Percentiles rank a stretch among this genome's conserved stretches.
phyloP scores from a whole-genome alignment of 1,140 invertebrate genomes.

The Pogonomyrmex barbatus region DNA sequence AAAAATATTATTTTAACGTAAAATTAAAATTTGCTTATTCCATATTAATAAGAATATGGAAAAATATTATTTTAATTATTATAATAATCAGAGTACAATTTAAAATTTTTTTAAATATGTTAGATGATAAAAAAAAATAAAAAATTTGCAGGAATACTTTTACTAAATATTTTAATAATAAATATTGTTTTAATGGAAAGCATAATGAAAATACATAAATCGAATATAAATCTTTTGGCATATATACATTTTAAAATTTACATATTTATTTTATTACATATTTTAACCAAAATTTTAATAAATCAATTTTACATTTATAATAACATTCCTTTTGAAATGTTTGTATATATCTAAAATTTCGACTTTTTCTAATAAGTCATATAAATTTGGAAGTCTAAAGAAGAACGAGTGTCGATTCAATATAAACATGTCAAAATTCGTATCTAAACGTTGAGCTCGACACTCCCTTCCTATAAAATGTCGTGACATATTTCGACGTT shows the following conservation, averaged over 20 bases:
- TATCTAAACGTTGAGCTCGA: neutral
- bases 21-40: too few relatives aligned
- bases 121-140: too few relatives aligned
- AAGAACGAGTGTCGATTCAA: constrained; percentile 1
- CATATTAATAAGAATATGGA: too few relatives aligned
- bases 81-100: too few relatives aligned
- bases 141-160: too few relatives aligned
- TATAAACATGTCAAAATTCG: constrained; percentile 49
- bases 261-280: neutral
- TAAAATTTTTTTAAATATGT: too few relatives aligned
- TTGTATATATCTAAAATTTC: constrained; percentile 13
- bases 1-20: too few relatives aligned
- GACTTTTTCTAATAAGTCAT: neutral
- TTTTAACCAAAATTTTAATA: neutral
- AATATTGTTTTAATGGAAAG: too few relatives aligned
- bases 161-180: too few relatives aligned
- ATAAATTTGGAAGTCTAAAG: neutral
- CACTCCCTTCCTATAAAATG: constrained; percentile 21
- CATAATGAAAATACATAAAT: too few relatives aligned
- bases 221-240: too few relatives aligned
- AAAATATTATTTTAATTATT: too few relatives aligned
- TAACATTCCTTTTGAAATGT: neutral
- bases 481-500: constrained; percentile 9
- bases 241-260: neutral
- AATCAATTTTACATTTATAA: neutral